phyloP scores from a whole-genome alignment of 2,797 vertebrate genomes.

The Natrix natrix region DNA sequence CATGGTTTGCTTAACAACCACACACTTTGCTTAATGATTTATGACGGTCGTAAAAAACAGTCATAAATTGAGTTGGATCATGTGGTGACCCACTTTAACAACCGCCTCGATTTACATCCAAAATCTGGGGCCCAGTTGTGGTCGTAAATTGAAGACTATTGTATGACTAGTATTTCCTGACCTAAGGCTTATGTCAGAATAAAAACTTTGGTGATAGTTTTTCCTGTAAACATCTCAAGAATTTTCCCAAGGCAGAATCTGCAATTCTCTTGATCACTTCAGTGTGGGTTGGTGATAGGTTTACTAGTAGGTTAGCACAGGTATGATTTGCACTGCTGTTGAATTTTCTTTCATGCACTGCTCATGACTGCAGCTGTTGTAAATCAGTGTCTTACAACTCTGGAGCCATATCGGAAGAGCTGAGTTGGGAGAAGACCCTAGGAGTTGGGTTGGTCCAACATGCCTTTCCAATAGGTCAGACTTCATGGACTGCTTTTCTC shows the following conservation, averaged over 20 bases:
- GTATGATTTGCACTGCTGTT: neutral
- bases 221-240: neutral
- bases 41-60: neutral
- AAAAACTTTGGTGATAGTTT: neutral
- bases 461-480: neutral
- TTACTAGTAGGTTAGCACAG: neutral
- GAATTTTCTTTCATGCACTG: neutral
- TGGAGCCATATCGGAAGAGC: neutral
- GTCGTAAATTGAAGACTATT: neutral
- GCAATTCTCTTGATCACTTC: neutral
- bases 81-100: neutral
- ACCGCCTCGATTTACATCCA: neutral
- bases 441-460: neutral
- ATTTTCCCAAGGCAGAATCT: neutral
- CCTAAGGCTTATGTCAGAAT: neutral
- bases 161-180: neutral
- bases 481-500: conserved; percentile 56
- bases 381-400: neutral
- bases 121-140: neutral
- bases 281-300: neutral
- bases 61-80: neutral
- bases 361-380: neutral
- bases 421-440: neutral
- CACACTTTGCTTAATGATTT: neutral
- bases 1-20: neutral